Conservation (phyloP, 2,888 invertebrate species). For the Epinotia demarniana region DNA sequence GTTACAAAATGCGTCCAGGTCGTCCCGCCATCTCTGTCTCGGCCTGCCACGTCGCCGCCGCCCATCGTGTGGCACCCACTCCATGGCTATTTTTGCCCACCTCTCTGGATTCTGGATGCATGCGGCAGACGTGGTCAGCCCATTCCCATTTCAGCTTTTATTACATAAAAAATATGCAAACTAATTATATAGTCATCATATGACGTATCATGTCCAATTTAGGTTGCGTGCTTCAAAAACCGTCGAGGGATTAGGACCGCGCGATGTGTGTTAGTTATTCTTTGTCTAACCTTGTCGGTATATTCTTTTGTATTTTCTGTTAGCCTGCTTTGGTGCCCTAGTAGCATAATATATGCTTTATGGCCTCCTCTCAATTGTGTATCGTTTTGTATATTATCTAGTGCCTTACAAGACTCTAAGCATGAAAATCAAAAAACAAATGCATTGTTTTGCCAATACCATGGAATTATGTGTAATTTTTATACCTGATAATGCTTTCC, state of each 20-base stretch:
- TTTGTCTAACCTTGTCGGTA: conserved; percentile 28
- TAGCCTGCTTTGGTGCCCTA: conserved; percentile 1
- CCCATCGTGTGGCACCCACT: no score
- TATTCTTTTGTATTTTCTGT: conserved; percentile 15
- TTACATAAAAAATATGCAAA: not conserved
- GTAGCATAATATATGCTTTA: not conserved
- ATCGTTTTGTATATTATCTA: not conserved
- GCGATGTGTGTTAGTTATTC: conserved; percentile 30
- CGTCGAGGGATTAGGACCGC: conserved; percentile 23
- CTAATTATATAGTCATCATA: not conserved
- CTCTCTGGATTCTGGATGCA: no score
- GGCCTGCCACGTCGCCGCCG: no score
- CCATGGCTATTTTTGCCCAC: no score
- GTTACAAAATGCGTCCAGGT: no score
- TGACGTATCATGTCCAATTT: not conserved
- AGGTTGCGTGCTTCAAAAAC: conserved; percentile 30
- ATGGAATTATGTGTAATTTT: no score
- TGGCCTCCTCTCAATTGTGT: not conserved
- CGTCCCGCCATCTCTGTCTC: no score
- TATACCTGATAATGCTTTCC: no score
- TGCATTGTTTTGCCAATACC: not conserved
- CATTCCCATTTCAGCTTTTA: no score
- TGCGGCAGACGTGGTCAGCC: no score
- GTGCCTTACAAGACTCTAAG: not conserved
- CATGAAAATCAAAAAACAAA: not conserved